A percentile compares a stretch with the other conserved stretches of the same genome.
phyloP scores from a whole-genome alignment of 2,113 vertebrate species.

The Rhinopithecus roxellana region DNA sequence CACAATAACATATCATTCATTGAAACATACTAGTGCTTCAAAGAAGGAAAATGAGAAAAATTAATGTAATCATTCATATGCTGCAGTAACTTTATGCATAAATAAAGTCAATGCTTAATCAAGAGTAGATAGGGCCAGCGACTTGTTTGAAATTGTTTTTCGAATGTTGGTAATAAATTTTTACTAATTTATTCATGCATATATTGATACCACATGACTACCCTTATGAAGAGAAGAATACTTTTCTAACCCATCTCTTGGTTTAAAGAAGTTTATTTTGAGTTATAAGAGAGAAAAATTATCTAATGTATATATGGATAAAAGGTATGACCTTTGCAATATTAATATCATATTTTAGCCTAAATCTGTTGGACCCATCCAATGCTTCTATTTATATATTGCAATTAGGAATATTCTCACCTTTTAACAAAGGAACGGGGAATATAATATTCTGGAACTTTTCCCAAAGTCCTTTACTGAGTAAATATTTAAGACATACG shows the following conservation, averaged over 20 bases:
- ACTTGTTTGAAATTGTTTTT: not conserved
- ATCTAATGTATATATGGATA: not conserved
- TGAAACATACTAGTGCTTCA: not conserved
- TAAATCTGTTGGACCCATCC: not conserved
- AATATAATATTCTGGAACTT: not conserved
- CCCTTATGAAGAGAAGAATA: not conserved
- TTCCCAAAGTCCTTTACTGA: not conserved
- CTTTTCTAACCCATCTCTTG: not conserved
- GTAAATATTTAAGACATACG: not conserved
- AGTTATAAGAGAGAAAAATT: not conserved
- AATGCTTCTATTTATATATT: not conserved
- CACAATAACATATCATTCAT: not conserved
- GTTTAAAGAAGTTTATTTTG: not conserved
- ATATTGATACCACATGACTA: not conserved
- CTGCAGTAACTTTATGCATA: not conserved
- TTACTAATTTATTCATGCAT: not conserved
- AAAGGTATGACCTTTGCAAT: not conserved
- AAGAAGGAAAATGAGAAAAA: not conserved
- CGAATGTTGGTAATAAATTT: not conserved
- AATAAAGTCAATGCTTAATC: not conserved
- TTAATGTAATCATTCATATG: not conserved
- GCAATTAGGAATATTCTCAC: not conserved
- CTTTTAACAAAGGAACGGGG: not conserved
- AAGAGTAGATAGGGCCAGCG: not conserved
- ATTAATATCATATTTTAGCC: not conserved